Conservation (phyloP, 2,113 vertebrate species). For the Aldabrachelys gigantea region DNA sequence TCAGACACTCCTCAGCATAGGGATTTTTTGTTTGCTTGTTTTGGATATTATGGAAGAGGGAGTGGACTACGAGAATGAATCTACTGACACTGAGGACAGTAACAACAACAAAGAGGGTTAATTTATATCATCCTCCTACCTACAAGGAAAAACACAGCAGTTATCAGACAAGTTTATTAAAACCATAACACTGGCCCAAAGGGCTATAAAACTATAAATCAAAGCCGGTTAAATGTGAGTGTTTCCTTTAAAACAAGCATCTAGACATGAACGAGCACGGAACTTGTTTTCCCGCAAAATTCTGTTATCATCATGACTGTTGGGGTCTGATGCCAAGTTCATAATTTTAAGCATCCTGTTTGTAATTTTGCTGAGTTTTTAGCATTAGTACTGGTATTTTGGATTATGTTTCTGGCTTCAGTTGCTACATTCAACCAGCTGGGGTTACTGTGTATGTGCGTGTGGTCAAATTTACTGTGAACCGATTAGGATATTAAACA, state of each 20-base stretch:
- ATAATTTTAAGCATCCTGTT: slow-evolving; percentile 46
- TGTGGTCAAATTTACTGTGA: slow-evolving; percentile 68
- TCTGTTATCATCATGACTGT: neutral
- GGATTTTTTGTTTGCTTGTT: neutral
- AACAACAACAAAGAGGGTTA: neutral
- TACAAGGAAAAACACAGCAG: neutral
- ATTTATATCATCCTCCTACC: neutral
- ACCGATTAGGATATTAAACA: slow-evolving; percentile 74
- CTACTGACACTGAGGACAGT: neutral
- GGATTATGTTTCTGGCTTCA: slow-evolving; percentile 44
- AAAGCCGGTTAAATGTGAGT: neutral
- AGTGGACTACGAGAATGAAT: neutral
- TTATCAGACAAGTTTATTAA: neutral
- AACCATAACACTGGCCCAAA: neutral
- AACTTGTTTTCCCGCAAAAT: neutral
- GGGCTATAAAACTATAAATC: neutral
- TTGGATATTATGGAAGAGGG: neutral
- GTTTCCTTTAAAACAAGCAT: neutral
- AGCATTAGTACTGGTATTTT: slow-evolving; percentile 39
- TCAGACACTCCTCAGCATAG: neutral
- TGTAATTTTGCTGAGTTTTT: slow-evolving; percentile 56
- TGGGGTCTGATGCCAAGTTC: neutral
- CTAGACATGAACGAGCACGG: neutral
- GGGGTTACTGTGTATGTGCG: slow-evolving; percentile 48
- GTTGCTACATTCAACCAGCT: slow-evolving; percentile 35